A percentile compares a stretch with the other conserved stretches of the same genome.
Evolutionary conservation across 2,888 invertebrate species (phyloP).

Genomic region (Volucella zonaria): DNA sequence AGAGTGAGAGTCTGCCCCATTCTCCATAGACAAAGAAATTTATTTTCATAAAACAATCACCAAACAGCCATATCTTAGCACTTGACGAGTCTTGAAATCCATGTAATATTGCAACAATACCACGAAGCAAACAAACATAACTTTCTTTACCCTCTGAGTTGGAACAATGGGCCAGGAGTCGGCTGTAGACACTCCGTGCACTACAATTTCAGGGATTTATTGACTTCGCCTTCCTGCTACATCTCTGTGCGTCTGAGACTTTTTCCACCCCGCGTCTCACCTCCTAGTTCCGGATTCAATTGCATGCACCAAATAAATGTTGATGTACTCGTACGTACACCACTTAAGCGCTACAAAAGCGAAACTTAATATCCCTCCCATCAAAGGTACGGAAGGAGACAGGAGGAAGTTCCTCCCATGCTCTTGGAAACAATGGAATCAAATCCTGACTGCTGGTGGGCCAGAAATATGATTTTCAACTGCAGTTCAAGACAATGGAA

Average conservation of each 20-base stretch:
- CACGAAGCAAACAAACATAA: slow-evolving; percentile 56
- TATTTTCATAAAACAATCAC: slow-evolving; percentile 39
- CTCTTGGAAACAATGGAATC: slow-evolving; percentile 59
- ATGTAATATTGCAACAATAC: slow-evolving; percentile 60
- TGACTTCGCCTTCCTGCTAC: slow-evolving; percentile 57
- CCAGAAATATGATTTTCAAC: slow-evolving; percentile 71
- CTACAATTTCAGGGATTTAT: slow-evolving; percentile 71
- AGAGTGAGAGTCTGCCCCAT: too few species aligned
- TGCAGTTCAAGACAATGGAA: slow-evolving; percentile 20
- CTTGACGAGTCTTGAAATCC: slow-evolving; percentile 68
- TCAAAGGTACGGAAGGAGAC: slow-evolving; percentile 6
- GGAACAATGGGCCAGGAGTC: neutral
- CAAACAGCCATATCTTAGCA: slow-evolving; percentile 63
- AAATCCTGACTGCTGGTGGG: slow-evolving; percentile 72
- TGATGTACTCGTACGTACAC: slow-evolving; percentile 52
- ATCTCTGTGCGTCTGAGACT: slow-evolving; percentile 10
- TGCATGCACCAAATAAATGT: slow-evolving; percentile 66
- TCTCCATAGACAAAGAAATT: slow-evolving; percentile 40
- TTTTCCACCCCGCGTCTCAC: neutral
- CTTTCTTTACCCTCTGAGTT: slow-evolving; percentile 51
- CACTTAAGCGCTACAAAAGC: slow-evolving; percentile 68
- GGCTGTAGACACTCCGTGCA: slow-evolving; percentile 47
- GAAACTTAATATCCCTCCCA: slow-evolving; percentile 61
- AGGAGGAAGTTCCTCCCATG: slow-evolving; percentile 61
- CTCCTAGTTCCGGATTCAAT: slow-evolving; percentile 15